Conservation (phyloP, 1,140 invertebrate genomes). For the Lordiphosa mommai region DNA sequence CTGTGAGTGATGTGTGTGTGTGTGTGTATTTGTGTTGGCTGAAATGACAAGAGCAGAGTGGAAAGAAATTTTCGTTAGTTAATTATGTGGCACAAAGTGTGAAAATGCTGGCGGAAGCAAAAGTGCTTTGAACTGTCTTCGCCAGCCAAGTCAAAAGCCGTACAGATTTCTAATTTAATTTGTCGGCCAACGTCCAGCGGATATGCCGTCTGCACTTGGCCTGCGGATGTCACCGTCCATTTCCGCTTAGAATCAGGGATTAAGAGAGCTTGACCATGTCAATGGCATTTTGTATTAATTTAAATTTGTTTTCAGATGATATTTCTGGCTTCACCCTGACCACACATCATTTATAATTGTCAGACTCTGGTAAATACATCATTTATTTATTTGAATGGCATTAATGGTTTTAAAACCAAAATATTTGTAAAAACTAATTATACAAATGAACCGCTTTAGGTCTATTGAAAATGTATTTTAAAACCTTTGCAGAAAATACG, state of each 20-base stretch:
- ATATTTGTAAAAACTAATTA: neutral
- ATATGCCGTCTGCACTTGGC: constrained; percentile 32
- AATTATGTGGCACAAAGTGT: constrained; percentile 64
- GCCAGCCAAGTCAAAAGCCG: constrained; percentile 17
- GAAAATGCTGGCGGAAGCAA: constrained; percentile 55
- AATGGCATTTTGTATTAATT: too few relatives aligned
- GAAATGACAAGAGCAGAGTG: constrained; percentile 69
- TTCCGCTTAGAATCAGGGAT: constrained; percentile 39
- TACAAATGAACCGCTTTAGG: too few relatives aligned
- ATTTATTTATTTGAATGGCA: constrained; percentile 33
- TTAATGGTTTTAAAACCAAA: neutral
- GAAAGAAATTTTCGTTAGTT: constrained; percentile 68
- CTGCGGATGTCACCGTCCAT: constrained; percentile 70
- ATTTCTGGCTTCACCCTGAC: too few relatives aligned
- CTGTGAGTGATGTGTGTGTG: constrained; percentile 8
- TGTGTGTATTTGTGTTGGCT: constrained; percentile 24
- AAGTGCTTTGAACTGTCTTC: constrained; percentile 62
- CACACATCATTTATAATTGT: constrained; percentile 56
- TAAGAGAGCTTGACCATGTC: too few relatives aligned
- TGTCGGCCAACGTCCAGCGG: constrained; percentile 65
- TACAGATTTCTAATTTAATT: constrained; percentile 68
- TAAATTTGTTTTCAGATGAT: too few relatives aligned
- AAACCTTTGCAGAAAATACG: too few relatives aligned
- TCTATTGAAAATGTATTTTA: too few relatives aligned
- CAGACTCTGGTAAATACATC: constrained; percentile 49